These are phyloP conservation scores for Cataglyphis altisquamis DNA, from an alignment of 2,888 invertebrate genomes.

Conservation along the genomic window DNA sequence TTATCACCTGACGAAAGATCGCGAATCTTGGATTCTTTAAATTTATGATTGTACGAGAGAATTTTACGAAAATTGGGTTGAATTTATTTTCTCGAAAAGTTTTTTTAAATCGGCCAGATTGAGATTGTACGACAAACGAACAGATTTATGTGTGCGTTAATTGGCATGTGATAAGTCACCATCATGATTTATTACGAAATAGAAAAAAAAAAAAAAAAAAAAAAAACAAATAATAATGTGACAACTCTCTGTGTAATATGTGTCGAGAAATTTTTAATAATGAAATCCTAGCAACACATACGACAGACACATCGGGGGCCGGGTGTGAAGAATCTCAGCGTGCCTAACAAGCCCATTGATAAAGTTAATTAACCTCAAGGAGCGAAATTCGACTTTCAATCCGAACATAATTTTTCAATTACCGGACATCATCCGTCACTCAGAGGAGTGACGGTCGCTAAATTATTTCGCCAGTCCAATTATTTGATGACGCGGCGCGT, in stretches of 20 bases:
- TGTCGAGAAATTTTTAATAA: conserved; percentile 17
- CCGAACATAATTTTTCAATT: conserved; percentile 54
- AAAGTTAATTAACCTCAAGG: conserved; percentile 48
- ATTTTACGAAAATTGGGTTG: background rate
- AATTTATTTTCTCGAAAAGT: background rate
- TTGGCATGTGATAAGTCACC: conserved; percentile 19
- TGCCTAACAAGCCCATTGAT: conserved; percentile 52
- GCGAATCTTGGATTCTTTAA: background rate
- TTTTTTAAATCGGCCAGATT: background rate
- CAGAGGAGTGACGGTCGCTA: conserved; percentile 48
- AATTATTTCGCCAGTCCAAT: conserved; percentile 54
- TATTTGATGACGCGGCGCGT: conserved; percentile 50
- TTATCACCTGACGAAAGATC: too few species aligned
- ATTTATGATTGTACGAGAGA: background rate
- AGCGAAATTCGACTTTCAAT: conserved; percentile 36
- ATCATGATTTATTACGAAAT: background rate
- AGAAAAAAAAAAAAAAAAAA: background rate
- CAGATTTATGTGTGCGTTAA: conserved; percentile 20
- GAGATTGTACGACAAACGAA: background rate
- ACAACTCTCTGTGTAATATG: background rate
- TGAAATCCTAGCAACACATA: conserved; percentile 19
- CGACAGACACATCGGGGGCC: conserved; percentile 10
- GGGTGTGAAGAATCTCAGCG: conserved; percentile 52
- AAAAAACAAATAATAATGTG: background rate
- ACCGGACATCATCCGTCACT: conserved; percentile 43